Evolutionary conservation across 2,797 vertebrate species (phyloP), one percentile per base, ranked within the genome.

Genomic region (Lutra lutra): DNA sequence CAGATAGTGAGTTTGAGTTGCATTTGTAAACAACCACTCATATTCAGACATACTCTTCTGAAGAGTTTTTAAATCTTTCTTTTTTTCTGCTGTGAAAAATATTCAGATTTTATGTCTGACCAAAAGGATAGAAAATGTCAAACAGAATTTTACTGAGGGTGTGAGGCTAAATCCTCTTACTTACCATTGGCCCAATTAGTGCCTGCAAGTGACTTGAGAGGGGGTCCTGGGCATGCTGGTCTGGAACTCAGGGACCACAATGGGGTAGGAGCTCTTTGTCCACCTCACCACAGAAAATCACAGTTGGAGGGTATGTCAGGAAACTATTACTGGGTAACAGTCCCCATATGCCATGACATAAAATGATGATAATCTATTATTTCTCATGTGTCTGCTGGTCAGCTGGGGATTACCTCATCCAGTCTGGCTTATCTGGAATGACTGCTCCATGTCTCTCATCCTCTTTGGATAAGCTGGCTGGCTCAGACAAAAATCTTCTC

Each of bases 61-160:
- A 91, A 94, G 68, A 72, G 46, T 48, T 97, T 88, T 93, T 27
- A 89, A 96, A 79, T 92, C 35, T 84, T 95, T 79, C 62, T 90
- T 80, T 64, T 48, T 12, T 12, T 82, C 89, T 73, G 10, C 32
- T 21, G 20, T 94, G 80, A 85, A 46, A 84, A 78, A 70, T 88
- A 92, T 77, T 91, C 92, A 93, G 58, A 82, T 92, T 97, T 86
- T 77, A 84, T 38, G 38, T 60, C 9, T 86, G 86, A 79, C 17
- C 6, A 29, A 88, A 92, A 92, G 78, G 54, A 94, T 35, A 95
- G 38, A 88, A 95, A 84, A 78, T 66, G 66, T 66, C 48, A 70
- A 77, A 54, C 29, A 51, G 40, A 82, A 46, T 87, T 91, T 93
- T 89, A 89, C 20, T 62, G 46, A 95, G 40, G 7, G 20, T 56